Base-by-base conservation (phyloP, 2,797 vertebrate species). In the Mus spretus region DNA sequence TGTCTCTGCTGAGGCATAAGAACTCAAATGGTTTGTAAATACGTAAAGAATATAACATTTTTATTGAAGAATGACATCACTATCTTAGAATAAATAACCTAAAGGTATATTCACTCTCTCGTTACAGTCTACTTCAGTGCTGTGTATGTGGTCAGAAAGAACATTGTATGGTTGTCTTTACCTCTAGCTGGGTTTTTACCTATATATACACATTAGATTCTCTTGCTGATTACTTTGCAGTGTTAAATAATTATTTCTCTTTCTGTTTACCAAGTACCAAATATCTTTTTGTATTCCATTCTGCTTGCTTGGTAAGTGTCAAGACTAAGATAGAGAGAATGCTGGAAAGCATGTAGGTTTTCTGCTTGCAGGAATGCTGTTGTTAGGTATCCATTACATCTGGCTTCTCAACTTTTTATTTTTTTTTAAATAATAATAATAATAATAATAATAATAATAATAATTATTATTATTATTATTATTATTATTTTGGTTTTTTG, bases 241-340 rank as follows among this genome's bases (percentile, higher is more conserved):
- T 34, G 6, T 70, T 53, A 92, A 79, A 53, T 90, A 87, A 74
- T 75, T 24, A 40, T 57, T 75, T 90, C 40, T 90, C 40, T 90
- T 93, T 96, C 8, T 72, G 1, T 90, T 93, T 82, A 24, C 40
- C 89, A n/a, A 63, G 94, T 70, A 47, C 40, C 70, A 28, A 57
- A 67, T 77, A 89, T 11, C 47, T 63, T 91, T 50, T 78, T 78
- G 70, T 4, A 34, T 87, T 34, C 20, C 24, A 17, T 4, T 81
- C 13, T 7, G 67, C 7, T 92, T 63, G 59, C 50, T 78, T 95
- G 37, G 24, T 55, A 95, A 80, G 28, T 80, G 17, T 12, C 79
- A 89, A 34, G n/a, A 28, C 61, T 55, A 75, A 75, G 34, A 26
- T 31, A 80, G 59, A 91, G 94, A 84, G 59, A 92, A 6, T 31